Evolutionary conservation across 2,113 vertebrate species (phyloP).

Genomic region (Rhinolophus ferrumequinum): DNA sequence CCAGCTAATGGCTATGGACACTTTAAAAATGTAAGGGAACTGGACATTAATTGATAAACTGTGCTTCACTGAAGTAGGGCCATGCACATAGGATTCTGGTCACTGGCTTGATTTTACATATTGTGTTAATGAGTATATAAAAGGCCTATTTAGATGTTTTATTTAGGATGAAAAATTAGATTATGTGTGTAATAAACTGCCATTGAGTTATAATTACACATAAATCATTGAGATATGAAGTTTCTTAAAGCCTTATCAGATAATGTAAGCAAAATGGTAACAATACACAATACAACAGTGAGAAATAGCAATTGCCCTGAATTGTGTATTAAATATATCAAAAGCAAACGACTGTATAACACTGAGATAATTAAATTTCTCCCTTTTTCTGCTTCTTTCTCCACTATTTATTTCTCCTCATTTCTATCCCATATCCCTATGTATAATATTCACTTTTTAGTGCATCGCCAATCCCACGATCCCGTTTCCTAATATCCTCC

Average conservation of each 20-base stretch:
- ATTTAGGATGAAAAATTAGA: constrained; percentile 71
- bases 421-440: neutral
- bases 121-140: constrained; percentile 64
- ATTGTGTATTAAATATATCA: constrained; percentile 48
- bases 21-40: constrained; percentile 66
- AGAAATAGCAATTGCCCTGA: constrained; percentile 44
- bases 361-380: constrained; percentile 23
- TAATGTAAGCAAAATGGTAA: constrained; percentile 60
- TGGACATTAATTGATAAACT: constrained; percentile 51
- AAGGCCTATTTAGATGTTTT: constrained; percentile 65
- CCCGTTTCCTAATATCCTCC: neutral
- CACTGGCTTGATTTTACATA: constrained; percentile 59
- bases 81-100: constrained; percentile 57
- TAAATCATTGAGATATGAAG: constrained; percentile 54
- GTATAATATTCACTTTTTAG: neutral
- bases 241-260: constrained; percentile 60
- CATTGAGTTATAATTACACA: constrained; percentile 63
- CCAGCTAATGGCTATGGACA: constrained; percentile 61
- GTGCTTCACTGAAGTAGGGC: constrained; percentile 42
- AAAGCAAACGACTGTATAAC: constrained; percentile 51
- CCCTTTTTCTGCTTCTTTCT: neutral
- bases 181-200: constrained; percentile 64
- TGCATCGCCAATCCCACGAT: neutral
- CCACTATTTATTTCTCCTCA: neutral
- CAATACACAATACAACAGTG: constrained; percentile 67